Evolutionary conservation across 2,888 invertebrate genomes (phyloP).

Genomic region (Agrenia bidenticulata): DNA sequence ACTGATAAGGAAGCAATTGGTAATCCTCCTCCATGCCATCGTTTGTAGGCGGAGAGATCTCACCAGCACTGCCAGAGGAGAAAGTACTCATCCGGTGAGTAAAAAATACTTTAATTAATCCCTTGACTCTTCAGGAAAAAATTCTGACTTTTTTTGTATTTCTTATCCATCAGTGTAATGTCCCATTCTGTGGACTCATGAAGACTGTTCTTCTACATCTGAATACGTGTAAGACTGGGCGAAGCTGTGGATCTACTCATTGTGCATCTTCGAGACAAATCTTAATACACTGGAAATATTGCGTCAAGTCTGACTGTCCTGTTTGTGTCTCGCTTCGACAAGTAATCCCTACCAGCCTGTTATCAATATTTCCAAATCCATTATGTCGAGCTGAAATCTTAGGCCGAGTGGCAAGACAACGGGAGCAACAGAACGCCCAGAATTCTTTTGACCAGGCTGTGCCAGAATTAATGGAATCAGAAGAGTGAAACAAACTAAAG

Average conservation of each 20-base stretch:
- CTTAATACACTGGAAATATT: slow-evolving; percentile 37
- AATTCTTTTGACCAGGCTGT: neutral
- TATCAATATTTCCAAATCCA: slow-evolving; percentile 32
- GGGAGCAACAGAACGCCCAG: neutral
- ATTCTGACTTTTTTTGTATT: neutral
- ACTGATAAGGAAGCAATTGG: slow-evolving; percentile 37
- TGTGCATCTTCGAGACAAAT: slow-evolving; percentile 36
- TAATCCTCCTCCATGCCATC: slow-evolving; percentile 37
- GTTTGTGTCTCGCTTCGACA: slow-evolving; percentile 28
- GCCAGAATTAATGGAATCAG: slow-evolving; percentile 18
- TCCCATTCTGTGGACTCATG: slow-evolving; percentile 35
- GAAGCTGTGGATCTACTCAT: slow-evolving; percentile 27
- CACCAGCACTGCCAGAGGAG: neutral
- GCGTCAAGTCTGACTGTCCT: slow-evolving; percentile 31
- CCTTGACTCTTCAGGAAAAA: neutral
- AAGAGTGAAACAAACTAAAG: slow-evolving; percentile 6
- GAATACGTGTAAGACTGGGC: slow-evolving; percentile 25
- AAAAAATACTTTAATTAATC: neutral
- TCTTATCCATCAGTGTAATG: slow-evolving; percentile 22
- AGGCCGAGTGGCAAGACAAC: slow-evolving; percentile 2
- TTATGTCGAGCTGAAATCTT: slow-evolving; percentile 30
- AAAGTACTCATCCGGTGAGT: neutral
- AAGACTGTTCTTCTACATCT: slow-evolving; percentile 30
- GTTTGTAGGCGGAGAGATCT: slow-evolving; percentile 29
- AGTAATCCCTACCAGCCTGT: slow-evolving; percentile 29